Evolutionary conservation across 1,140 invertebrate species (phyloP).

Genomic region (Eciton burchellii): DNA sequence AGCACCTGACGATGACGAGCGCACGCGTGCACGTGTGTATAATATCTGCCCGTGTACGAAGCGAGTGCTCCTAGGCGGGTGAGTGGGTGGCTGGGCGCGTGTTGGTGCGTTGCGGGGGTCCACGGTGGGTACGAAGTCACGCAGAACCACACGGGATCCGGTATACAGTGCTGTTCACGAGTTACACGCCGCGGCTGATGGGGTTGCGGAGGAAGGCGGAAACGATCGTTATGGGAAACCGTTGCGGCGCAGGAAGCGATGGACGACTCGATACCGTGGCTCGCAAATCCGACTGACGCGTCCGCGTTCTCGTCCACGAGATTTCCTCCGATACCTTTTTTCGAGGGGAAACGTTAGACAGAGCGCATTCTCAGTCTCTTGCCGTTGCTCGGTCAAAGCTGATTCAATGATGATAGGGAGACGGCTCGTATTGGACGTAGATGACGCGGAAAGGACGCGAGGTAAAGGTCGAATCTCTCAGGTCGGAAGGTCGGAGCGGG

Average conservation of each 20-base stretch:
- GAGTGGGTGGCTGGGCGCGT: constrained; percentile 3
- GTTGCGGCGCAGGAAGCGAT: not conserved
- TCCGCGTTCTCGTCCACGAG: too few relatives aligned
- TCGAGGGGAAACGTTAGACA: too few relatives aligned
- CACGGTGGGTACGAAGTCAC: constrained; percentile 47
- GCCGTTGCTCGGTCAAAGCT: not conserved
- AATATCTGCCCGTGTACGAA: constrained; percentile 9
- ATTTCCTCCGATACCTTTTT: too few relatives aligned
- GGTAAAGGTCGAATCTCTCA: constrained; percentile 5
- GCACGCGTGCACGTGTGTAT: constrained; percentile 43
- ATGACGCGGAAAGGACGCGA: not conserved
- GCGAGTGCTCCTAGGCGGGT: constrained; percentile 1
- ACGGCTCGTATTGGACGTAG: not conserved
- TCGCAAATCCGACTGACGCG: not conserved
- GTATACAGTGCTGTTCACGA: constrained; percentile 23
- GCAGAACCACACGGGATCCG: constrained; percentile 13
- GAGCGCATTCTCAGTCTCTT: not conserved
- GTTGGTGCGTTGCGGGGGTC: constrained; percentile 51
- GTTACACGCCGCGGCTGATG: not conserved
- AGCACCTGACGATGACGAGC: constrained; percentile 75
- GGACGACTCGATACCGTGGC: not conserved
- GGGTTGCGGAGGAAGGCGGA: not conserved
- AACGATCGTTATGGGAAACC: not conserved
- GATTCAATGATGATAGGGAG: not conserved
- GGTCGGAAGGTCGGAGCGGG: not conserved